Evolutionary conservation across 2,797 vertebrate genomes (phyloP).

Genomic region (Rhabdophis nuchalis): DNA sequence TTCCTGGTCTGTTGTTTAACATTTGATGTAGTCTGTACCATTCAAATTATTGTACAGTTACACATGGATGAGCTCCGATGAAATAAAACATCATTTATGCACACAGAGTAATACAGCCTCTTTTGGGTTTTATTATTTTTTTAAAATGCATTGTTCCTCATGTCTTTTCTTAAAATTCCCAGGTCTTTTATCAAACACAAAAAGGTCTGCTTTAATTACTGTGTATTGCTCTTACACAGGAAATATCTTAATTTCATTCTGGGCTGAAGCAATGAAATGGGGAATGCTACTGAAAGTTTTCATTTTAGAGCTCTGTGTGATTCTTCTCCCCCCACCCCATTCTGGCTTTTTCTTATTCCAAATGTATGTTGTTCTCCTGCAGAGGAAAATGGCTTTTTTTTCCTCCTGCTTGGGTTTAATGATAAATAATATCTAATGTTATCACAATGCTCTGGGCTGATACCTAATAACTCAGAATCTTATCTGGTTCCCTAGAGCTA

Average conservation of each 20-base stretch:
- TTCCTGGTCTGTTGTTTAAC: neutral
- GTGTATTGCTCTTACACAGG: neutral
- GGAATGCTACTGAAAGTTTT: neutral
- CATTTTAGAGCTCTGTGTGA: neutral
- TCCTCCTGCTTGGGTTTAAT: neutral
- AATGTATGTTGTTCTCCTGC: neutral
- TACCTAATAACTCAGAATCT: conserved; percentile 14
- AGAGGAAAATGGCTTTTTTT: neutral
- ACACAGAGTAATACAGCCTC: neutral
- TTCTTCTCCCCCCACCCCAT: neutral
- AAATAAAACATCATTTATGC: neutral
- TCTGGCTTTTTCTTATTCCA: neutral
- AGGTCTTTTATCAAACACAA: neutral
- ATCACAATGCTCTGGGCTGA: neutral
- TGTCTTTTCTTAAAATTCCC: neutral
- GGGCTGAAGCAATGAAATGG: neutral
- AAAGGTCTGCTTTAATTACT: neutral
- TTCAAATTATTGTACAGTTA: neutral
- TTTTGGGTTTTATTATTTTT: neutral
- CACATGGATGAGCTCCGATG: neutral
- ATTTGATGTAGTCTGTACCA: neutral
- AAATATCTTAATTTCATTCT: conserved; percentile 5
- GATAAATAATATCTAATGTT: neutral
- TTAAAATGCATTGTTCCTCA: neutral
- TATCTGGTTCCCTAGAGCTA: neutral